phyloP scores from a whole-genome alignment of 2,113 vertebrate genomes.

The Piprites chloris region DNA sequence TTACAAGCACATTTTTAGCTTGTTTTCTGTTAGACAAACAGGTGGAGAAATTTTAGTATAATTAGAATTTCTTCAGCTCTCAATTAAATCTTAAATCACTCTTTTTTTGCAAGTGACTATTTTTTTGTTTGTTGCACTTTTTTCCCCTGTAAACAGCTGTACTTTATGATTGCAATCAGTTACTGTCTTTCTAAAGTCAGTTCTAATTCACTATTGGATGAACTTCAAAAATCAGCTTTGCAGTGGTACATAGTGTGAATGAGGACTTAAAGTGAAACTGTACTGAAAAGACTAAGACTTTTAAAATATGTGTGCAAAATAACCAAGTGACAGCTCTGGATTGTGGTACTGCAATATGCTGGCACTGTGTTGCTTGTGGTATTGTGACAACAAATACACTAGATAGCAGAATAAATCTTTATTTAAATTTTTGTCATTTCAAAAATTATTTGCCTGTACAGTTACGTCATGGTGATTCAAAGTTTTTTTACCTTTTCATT shows the following conservation, averaged over 20 bases:
- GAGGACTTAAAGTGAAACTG: background rate
- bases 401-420: background rate
- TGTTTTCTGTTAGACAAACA: background rate
- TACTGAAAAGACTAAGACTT: background rate
- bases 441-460: background rate
- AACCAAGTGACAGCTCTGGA: background rate
- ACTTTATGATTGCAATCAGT: background rate
- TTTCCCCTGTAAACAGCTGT: background rate
- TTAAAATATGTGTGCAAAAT: background rate
- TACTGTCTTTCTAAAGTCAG: background rate
- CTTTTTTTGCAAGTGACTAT: background rate
- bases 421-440: background rate
- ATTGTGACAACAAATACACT: background rate
- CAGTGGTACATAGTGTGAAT: background rate
- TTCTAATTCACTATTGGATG: background rate
- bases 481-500: background rate
- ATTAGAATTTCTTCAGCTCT: background rate
- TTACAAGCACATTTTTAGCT: background rate
- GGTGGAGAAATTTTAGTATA: background rate
- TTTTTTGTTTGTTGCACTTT: background rate
- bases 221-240: background rate
- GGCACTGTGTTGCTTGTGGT: background rate
- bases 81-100: background rate
- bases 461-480: background rate
- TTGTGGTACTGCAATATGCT: background rate